Percentiles rank a stretch among this genome's conserved stretches.
Evolutionary conservation across 2,888 invertebrate species (phyloP).

Genomic region (Ischnus inquisitorius): DNA sequence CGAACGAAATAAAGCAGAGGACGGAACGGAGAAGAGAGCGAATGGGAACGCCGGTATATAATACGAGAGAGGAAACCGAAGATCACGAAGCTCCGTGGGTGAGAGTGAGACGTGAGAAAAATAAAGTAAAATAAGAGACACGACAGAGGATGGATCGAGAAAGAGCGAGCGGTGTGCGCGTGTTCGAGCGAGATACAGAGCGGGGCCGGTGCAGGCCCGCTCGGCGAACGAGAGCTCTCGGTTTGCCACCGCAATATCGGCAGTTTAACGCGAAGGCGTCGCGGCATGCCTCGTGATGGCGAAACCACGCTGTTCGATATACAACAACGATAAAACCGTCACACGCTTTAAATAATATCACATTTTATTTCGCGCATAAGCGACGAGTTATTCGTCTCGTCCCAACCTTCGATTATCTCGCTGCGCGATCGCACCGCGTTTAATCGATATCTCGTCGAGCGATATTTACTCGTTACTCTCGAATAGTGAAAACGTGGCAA

Average conservation of each 20-base stretch:
- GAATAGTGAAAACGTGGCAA: constrained; percentile 3
- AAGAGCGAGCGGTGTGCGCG: too few relatives aligned
- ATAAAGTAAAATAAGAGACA: background rate
- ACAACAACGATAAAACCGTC: constrained; percentile 32
- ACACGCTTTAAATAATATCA: background rate
- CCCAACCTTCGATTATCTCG: constrained; percentile 16
- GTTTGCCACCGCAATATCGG: constrained; percentile 67
- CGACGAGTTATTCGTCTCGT: background rate
- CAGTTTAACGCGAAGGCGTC: constrained; percentile 68
- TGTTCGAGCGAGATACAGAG: constrained; percentile 47
- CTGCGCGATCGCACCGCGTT: background rate
- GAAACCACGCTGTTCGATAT: constrained; percentile 57
- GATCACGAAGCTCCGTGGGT: background rate
- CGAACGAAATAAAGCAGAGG: constrained; percentile 8
- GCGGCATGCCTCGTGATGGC: constrained; percentile 63
- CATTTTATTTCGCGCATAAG: background rate
- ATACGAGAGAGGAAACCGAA: constrained; percentile 14
- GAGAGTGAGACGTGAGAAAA: background rate
- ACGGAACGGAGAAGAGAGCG: constrained; percentile 13
- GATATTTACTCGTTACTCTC: constrained; percentile 26
- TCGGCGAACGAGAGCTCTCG: constrained; percentile 56
- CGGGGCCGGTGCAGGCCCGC: constrained; percentile 63
- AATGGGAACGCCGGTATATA: background rate
- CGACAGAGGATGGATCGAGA: constrained; percentile 19
- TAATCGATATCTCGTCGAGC: too few relatives aligned